phyloP scores from a whole-genome alignment of 2,888 invertebrate genomes.

The Drosophila colorata region DNA sequence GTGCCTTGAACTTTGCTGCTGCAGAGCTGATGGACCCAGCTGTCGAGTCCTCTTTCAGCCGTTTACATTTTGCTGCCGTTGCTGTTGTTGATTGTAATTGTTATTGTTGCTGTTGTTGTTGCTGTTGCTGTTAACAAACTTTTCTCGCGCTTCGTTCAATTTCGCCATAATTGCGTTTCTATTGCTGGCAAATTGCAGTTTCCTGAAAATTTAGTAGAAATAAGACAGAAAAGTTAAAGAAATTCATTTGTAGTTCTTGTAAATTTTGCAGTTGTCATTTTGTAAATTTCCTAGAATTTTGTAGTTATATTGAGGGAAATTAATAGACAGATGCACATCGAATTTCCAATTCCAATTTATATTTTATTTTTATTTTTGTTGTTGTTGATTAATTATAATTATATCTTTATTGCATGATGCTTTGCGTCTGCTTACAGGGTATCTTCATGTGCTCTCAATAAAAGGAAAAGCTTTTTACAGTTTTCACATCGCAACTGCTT shows the following conservation, averaged over 20 bases:
- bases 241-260: slow-evolving; percentile 23
- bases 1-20: slow-evolving; percentile 39
- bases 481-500: too few species aligned
- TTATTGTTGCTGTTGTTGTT: slow-evolving; percentile 14
- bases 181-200: slow-evolving; percentile 43
- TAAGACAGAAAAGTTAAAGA: not conserved
- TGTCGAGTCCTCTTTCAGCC: slow-evolving; percentile 31
- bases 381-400: too few species aligned
- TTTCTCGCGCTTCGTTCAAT: slow-evolving; percentile 38
- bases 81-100: slow-evolving; percentile 28
- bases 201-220: slow-evolving; percentile 39
- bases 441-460: too few species aligned
- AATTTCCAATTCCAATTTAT: too few species aligned
- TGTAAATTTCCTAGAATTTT: not conserved
- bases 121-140: slow-evolving; percentile 46
- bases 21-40: slow-evolving; percentile 56
- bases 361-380: too few species aligned
- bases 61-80: slow-evolving; percentile 66
- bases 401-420: too few species aligned
- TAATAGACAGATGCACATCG: too few species aligned
- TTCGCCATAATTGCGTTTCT: slow-evolving; percentile 69
- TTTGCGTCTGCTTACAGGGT: too few species aligned
- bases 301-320: not conserved
- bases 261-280: slow-evolving; percentile 25
- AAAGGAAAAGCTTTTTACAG: too few species aligned